Evolutionary conservation across 2,797 vertebrate species (phyloP).

Genomic region (Crossoptilon crossoptilon): DNA sequence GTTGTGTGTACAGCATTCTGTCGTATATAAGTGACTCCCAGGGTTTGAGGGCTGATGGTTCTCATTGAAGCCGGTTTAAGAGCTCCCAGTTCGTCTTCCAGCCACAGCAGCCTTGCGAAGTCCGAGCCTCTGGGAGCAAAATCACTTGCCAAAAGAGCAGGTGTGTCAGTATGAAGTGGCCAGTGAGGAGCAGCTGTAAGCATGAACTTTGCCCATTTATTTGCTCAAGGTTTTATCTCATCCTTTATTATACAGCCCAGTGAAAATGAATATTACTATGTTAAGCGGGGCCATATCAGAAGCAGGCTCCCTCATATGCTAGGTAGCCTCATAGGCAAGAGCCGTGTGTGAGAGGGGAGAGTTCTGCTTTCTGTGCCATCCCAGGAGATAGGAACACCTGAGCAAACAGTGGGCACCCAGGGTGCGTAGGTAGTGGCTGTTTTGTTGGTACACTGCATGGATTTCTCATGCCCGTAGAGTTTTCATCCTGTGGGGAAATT

Average conservation of each 20-base stretch:
- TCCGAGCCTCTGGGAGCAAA: constrained; percentile 29
- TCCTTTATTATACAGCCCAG: constrained; percentile 16
- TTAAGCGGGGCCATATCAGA: background rate
- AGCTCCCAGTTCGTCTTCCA: background rate
- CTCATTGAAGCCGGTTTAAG: background rate
- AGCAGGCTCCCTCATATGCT: background rate
- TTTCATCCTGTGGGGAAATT: background rate
- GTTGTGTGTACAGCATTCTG: background rate
- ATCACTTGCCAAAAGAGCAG: constrained; percentile 63
- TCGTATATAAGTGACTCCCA: background rate
- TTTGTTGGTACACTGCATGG: background rate
- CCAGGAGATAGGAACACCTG: background rate
- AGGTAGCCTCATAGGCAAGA: background rate
- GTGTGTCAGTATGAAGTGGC: constrained; percentile 56
- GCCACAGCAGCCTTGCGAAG: constrained; percentile 31
- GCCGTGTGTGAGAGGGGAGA: fast-evolving
- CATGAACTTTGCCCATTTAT: constrained; percentile 71
- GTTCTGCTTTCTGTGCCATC: background rate
- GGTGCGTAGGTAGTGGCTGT: background rate
- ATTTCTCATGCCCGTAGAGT: background rate
- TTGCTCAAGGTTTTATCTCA: constrained; percentile 75
- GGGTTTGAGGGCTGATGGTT: background rate
- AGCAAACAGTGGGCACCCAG: background rate
- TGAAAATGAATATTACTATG: constrained; percentile 12
- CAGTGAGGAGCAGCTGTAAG: constrained; percentile 57